phyloP scores from a whole-genome alignment of 2,113 vertebrate species.

The Oreochromis tanganicae region DNA sequence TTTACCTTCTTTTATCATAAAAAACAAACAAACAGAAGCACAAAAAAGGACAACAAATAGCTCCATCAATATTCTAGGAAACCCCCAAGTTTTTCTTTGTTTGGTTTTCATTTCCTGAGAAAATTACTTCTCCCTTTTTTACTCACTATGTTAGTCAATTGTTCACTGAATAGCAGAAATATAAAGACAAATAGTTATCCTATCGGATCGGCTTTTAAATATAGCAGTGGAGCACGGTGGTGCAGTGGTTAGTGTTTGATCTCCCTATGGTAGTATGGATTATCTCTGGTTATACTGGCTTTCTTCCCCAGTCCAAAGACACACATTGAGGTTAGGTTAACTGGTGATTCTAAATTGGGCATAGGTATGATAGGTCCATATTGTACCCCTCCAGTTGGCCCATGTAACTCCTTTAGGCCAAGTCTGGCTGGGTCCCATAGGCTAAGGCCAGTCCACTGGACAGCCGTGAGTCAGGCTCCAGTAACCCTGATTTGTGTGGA shows the following conservation, averaged over 20 bases:
- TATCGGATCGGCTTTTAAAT: neutral
- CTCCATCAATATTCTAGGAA: neutral
- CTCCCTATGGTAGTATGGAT: neutral
- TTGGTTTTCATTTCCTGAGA: neutral
- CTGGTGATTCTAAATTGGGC: neutral
- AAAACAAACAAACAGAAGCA: neutral
- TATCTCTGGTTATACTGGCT: neutral
- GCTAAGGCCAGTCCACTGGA: neutral
- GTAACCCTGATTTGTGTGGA: neutral
- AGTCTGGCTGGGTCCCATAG: neutral
- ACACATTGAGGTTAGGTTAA: neutral
- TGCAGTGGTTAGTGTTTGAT: neutral
- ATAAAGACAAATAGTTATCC: neutral
- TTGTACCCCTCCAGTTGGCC: neutral
- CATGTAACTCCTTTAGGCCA: neutral
- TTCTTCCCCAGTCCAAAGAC: neutral
- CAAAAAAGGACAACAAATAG: neutral
- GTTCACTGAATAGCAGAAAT: neutral
- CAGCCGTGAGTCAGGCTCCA: neutral
- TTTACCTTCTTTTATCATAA: neutral
- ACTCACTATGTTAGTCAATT: neutral
- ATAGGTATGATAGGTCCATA: neutral
- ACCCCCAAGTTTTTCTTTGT: neutral
- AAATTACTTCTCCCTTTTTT: neutral
- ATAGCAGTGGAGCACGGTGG: neutral